Conservation (phyloP, 2,113 vertebrate species). For the Galemys pyrenaicus region DNA sequence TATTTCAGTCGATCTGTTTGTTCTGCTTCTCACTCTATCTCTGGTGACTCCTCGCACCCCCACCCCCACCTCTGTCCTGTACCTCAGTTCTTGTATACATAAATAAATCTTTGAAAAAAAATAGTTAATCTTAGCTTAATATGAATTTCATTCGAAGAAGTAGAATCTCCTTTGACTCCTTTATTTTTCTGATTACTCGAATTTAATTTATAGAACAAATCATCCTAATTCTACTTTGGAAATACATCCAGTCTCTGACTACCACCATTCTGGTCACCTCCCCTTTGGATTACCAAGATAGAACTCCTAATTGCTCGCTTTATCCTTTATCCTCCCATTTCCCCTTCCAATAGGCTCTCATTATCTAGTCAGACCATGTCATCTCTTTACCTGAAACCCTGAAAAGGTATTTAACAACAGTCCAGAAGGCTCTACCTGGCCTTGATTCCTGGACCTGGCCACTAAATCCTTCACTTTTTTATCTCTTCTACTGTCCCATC, state of each 20-base stretch:
- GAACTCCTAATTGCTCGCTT: neutral
- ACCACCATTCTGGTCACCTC: too few relatives aligned
- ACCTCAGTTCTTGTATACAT: too few relatives aligned
- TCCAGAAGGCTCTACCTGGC: neutral
- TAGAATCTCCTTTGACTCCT: neutral
- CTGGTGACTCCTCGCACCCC: too few relatives aligned
- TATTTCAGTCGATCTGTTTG: too few relatives aligned
- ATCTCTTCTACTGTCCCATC: neutral
- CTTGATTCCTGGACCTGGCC: too few relatives aligned
- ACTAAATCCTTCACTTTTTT: too few relatives aligned
- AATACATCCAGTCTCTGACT: neutral
- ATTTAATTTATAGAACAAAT: neutral
- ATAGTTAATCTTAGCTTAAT: neutral
- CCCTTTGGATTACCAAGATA: neutral
- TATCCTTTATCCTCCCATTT: rapidly evolving
- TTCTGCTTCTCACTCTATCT: too few relatives aligned
- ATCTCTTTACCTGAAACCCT: rapidly evolving
- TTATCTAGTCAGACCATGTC: neutral
- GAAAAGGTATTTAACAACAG: neutral
- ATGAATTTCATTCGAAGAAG: neutral
- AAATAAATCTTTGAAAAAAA: too few relatives aligned
- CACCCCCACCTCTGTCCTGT: too few relatives aligned
- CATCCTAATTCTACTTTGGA: neutral
- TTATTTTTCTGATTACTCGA: neutral
- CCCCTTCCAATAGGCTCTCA: too few relatives aligned